A percentile compares a stretch with the other conserved stretches of the same genome.
Evolutionary conservation across 2,888 invertebrate genomes (phyloP).

Genomic region (Leptopilina drosophilae): DNA sequence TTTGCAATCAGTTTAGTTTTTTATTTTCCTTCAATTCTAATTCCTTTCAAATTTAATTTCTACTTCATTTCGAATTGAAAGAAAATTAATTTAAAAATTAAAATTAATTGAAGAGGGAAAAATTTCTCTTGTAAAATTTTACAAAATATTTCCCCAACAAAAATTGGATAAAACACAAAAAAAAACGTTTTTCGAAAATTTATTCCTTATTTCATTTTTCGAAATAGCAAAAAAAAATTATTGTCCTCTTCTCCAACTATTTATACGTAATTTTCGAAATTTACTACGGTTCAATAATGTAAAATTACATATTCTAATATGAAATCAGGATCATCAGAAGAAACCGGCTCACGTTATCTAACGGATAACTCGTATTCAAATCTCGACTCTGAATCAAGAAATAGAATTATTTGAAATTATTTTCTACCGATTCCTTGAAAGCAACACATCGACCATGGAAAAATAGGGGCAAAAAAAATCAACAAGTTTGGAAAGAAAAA

Average conservation of each 20-base stretch:
- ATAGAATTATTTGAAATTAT: not conserved
- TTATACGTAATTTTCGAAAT: not conserved
- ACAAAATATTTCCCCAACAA: too few relatives aligned
- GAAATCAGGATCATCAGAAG: conserved; percentile 3
- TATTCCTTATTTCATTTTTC: not conserved
- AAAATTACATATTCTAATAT: conserved; percentile 17
- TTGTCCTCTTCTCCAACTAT: not conserved
- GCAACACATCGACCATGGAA: not conserved
- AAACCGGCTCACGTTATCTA: conserved; percentile 32
- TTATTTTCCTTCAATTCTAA: too few relatives aligned
- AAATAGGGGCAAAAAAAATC: not conserved
- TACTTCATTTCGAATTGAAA: too few relatives aligned
- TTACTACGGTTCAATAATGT: not conserved
- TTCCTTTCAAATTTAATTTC: too few relatives aligned
- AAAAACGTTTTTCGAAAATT: not conserved
- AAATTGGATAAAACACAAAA: not conserved
- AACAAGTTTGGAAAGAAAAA: not conserved
- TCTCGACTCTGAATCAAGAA: not conserved
- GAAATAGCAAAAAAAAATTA: not conserved
- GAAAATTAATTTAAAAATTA: too few relatives aligned
- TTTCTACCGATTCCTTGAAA: not conserved
- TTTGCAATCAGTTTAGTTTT: too few relatives aligned
- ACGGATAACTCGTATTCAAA: conserved; percentile 16
- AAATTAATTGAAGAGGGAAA: too few relatives aligned
- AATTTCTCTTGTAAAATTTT: too few relatives aligned